Conservation (phyloP, 2,113 vertebrate species). For the Oophaga pumilio region DNA sequence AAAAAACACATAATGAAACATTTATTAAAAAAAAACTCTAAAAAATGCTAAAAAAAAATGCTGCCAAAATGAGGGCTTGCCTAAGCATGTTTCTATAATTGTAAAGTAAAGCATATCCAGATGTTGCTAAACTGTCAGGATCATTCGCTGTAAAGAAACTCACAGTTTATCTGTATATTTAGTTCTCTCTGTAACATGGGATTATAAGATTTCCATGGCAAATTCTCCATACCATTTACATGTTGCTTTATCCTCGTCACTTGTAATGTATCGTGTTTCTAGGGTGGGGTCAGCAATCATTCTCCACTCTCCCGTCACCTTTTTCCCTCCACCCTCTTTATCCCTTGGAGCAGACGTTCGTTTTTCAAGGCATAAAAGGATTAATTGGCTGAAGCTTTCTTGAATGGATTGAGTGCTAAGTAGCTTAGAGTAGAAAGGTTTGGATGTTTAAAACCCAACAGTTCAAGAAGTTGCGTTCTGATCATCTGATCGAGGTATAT, state of each 20-base stretch:
- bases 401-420: background rate
- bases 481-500: background rate
- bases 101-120: slow-evolving; percentile 1
- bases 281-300: slow-evolving; percentile 42
- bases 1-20: too few species aligned
- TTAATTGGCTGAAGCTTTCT: slow-evolving; percentile 21
- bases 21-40: too few species aligned
- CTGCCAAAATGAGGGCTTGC: too few species aligned
- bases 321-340: slow-evolving; percentile 38
- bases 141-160: background rate
- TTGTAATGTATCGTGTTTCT: slow-evolving; percentile 30
- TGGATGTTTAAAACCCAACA: slow-evolving; percentile 10
- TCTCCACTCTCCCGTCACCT: slow-evolving; percentile 29
- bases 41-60: too few species aligned
- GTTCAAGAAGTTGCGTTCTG: background rate
- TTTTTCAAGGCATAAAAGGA: slow-evolving; percentile 39
- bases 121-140: background rate
- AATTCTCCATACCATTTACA: slow-evolving; percentile 10
- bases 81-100: background rate
- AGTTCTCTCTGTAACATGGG: background rate
- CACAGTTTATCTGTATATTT: background rate
- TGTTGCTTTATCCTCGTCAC: background rate
- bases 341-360: slow-evolving; percentile 1
- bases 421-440: background rate
- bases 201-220: slow-evolving; percentile 26